Evolutionary conservation across 1,140 invertebrate species (phyloP).

Genomic region (Microplitis demolitor): DNA sequence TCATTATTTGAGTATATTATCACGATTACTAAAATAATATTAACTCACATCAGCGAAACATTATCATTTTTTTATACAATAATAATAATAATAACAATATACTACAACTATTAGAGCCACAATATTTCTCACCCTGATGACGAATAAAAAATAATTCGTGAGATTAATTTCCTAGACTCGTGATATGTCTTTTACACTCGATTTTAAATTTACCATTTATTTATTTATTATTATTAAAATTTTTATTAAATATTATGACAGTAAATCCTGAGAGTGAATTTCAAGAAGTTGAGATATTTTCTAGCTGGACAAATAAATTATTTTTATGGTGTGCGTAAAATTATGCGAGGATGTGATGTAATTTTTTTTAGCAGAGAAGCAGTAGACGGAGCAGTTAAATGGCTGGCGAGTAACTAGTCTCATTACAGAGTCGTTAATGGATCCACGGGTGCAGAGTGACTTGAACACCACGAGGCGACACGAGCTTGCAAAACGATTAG

Average conservation of each 20-base stretch:
- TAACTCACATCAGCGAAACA: no score
- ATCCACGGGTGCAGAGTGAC: background rate
- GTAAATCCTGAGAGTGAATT: no score
- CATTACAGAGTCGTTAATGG: background rate
- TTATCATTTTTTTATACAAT: no score
- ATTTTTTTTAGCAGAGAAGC: no score
- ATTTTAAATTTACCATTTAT: background rate
- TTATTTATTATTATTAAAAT: background rate
- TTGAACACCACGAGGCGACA: slow-evolving; percentile 10
- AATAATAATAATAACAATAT: no score
- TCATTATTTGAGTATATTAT: slow-evolving; percentile 23
- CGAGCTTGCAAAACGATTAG: slow-evolving; percentile 11
- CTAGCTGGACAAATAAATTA: no score
- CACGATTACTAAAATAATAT: no score
- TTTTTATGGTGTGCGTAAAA: no score
- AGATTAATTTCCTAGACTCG: background rate
- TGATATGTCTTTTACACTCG: slow-evolving; percentile 1
- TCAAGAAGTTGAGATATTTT: no score
- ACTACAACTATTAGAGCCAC: no score
- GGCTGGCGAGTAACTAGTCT: background rate
- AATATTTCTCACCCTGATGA: slow-evolving; percentile 5
- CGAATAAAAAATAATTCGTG: background rate
- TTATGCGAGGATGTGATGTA: no score
- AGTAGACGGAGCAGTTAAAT: no score
- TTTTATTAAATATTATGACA: background rate